Evolutionary conservation across 1,140 invertebrate species (phyloP).

Genomic region (Drosophila yakuba): DNA sequence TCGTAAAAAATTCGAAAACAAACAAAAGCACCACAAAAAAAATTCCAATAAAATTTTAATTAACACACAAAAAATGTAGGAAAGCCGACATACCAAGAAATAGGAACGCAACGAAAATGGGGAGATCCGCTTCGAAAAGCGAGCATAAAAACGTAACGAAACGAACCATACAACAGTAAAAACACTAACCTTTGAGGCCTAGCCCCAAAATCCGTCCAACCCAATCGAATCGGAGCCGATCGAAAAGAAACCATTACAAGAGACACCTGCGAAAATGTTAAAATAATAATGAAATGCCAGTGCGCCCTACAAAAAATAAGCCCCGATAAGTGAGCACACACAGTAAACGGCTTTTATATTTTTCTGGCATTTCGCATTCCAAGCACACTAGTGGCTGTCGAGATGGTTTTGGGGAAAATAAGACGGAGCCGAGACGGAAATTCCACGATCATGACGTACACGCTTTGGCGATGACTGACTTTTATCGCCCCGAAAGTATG

Average conservation of each 20-base stretch:
- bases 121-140: slow-evolving; percentile 31
- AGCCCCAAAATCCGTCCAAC: slow-evolving; percentile 16
- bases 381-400: background rate
- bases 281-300: slow-evolving; percentile 65
- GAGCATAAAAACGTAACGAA: slow-evolving; percentile 60
- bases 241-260: slow-evolving; percentile 57
- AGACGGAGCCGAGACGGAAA: slow-evolving; percentile 36
- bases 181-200: slow-evolving; percentile 16
- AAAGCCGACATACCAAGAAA: slow-evolving; percentile 28
- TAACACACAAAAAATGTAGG: slow-evolving; percentile 44
- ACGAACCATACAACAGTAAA: slow-evolving; percentile 30
- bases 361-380: slow-evolving; percentile 56
- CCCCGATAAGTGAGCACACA: slow-evolving; percentile 66
- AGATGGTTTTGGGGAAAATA: background rate
- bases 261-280: slow-evolving; percentile 66
- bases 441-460: slow-evolving; percentile 49
- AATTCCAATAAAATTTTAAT: slow-evolving; percentile 73
- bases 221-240: slow-evolving; percentile 26
- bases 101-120: slow-evolving; percentile 24
- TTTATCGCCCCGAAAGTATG: slow-evolving; percentile 16
- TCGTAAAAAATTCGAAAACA: slow-evolving; percentile 60
- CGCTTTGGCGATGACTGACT: slow-evolving; percentile 22
- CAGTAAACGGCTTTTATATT: slow-evolving; percentile 55
- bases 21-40: slow-evolving; percentile 53
- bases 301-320: slow-evolving; percentile 72